phyloP scores from a whole-genome alignment of 2,797 vertebrate genomes.

The Neosilurus mollespiculum region DNA sequence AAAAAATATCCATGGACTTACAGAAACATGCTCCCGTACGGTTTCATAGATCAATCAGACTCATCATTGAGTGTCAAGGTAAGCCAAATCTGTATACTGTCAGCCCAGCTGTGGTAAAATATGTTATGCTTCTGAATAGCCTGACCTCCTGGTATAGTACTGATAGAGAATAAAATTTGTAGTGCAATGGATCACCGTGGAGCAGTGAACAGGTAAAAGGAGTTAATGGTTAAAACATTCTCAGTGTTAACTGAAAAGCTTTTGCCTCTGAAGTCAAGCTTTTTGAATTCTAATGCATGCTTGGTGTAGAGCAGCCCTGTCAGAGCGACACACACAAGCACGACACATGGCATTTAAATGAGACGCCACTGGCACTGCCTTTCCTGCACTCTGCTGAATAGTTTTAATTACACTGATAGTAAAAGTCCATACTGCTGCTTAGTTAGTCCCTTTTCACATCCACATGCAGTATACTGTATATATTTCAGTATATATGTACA shows the following conservation, averaged over 20 bases:
- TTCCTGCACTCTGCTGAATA: constrained; percentile 30
- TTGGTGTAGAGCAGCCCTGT: constrained; percentile 32
- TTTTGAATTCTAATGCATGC: constrained; percentile 10
- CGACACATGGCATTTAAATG: constrained; percentile 43
- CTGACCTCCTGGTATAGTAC: neutral
- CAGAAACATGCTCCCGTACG: neutral
- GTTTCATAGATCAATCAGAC: neutral
- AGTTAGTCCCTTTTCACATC: constrained; percentile 22
- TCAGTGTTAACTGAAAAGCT: neutral
- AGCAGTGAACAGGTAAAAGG: neutral
- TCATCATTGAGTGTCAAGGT: too few relatives aligned
- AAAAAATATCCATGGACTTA: neutral
- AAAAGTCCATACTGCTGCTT: constrained; percentile 15
- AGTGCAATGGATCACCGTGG: neutral
- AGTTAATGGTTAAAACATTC: neutral
- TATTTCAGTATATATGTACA: neutral
- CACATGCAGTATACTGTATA: neutral
- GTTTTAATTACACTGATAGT: constrained; percentile 32
- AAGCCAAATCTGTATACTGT: neutral
- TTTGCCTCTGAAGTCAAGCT: constrained; percentile 1
- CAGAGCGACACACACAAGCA: constrained; percentile 26
- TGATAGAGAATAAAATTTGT: neutral
- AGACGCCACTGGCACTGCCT: constrained; percentile 16
- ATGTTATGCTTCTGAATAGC: neutral
- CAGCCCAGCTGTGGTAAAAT: neutral